phyloP scores from a whole-genome alignment of 2,113 vertebrate species.

The Ploceus nigricollis region DNA sequence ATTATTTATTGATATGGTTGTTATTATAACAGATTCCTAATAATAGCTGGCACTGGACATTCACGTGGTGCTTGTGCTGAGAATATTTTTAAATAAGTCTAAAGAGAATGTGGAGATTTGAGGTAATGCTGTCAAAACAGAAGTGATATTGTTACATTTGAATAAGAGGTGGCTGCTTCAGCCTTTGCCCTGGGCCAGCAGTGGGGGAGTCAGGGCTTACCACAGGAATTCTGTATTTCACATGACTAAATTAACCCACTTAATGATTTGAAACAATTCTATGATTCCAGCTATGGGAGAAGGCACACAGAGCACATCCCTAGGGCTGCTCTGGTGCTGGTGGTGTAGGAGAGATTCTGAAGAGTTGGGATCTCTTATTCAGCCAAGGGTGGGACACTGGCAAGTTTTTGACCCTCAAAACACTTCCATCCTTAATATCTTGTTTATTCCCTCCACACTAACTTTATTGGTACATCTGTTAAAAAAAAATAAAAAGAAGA shows the following conservation, averaged over 20 bases:
- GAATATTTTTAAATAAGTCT: not conserved
- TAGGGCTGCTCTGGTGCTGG: not conserved
- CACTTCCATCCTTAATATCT: not conserved
- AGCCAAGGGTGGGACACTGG: not conserved
- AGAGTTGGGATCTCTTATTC: not conserved
- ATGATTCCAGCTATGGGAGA: not conserved
- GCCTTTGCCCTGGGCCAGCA: not conserved
- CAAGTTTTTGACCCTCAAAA: not conserved
- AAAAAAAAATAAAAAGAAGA: not conserved
- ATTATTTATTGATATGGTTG: not conserved
- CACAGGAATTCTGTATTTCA: not conserved
- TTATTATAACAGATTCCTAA: not conserved
- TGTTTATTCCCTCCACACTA: not conserved
- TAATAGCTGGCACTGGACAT: not conserved
- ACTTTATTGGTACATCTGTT: not conserved
- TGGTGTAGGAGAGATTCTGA: not conserved
- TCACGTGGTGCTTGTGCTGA: not conserved
- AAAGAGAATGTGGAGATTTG: not conserved
- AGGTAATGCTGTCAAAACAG: not conserved
- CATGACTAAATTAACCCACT: not conserved
- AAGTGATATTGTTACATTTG: not conserved
- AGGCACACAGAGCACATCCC: not conserved
- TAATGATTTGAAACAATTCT: not conserved
- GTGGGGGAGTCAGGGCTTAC: not conserved
- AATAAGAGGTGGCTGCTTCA: not conserved